Base-by-base conservation (phyloP, 2,113 vertebrate genomes). In the Nesogale talazaci region DNA sequence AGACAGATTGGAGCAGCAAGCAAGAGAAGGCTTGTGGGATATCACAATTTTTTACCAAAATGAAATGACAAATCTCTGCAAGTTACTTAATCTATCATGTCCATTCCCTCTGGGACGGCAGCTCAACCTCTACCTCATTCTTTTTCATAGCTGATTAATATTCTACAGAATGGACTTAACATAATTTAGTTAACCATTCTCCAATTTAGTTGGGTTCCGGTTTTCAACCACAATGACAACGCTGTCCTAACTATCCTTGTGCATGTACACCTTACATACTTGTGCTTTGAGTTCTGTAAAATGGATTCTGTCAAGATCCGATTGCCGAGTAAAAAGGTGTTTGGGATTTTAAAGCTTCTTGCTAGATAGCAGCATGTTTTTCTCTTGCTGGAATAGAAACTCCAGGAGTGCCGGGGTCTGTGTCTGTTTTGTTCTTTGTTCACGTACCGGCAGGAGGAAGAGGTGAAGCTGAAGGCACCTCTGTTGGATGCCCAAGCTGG, bases 361-460 rank as follows among this genome's bases (percentile, higher is more conserved):
- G 77, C 74, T 84, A 56, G 38, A 56, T 84, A 70, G 23, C 81
- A 34, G 15, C 52, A 69, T 61, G 70, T 85, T 77, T 85, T 85
- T 77, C 87, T 83, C 81, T 52, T 70, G 80, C 91, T 80, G 23
- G 72, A 76, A 80, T 65, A 59, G 76, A 36, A 89, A 65, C 76
- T 87, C 59, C 29, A 65, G 34, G 72, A 87, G 36, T 27, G 22
- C 72, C 79, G 40, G 61, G 77, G 36, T 83, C 38, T 91, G 29
- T 86, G 40, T 72, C 90, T 88, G 84, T 89, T 89, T 59, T 83
- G 10, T 74, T 83, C 57, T 70, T 59, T 59, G 40, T 69, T 94
- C 57, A 69, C 70, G 36, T 46, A 61, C 63, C 85, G 14, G 72
- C 46, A 74, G 17, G 2, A 52, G 14, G 10, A 9, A 3, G 46